phyloP scores from a whole-genome alignment of 2,113 vertebrate genomes.

The Tragelaphus strepsiceros region DNA sequence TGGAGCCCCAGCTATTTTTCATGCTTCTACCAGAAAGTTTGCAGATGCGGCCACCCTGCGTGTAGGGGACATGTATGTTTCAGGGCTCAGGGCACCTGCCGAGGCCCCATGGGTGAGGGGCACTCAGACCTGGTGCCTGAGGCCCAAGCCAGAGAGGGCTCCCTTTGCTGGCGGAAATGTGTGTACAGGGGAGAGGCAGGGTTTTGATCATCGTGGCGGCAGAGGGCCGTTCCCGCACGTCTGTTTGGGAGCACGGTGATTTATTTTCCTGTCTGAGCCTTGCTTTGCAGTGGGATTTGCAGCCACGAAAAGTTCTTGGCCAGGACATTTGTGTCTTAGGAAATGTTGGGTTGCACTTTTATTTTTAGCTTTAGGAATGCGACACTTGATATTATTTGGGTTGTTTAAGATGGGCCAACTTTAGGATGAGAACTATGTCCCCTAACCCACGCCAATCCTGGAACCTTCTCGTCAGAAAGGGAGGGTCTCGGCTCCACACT shows the following conservation, averaged over 20 bases:
- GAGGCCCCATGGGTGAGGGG: background rate
- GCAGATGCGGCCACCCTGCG: rapidly evolving
- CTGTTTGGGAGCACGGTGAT: background rate
- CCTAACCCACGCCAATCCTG: background rate
- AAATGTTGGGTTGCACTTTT: constrained; percentile 48
- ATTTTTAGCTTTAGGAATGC: constrained; percentile 74
- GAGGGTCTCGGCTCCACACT: rapidly evolving
- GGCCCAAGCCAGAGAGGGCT: background rate
- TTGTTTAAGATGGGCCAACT: constrained; percentile 36
- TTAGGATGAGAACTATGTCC: constrained; percentile 25
- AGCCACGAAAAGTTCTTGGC: constrained; percentile 37
- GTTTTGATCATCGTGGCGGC: background rate
- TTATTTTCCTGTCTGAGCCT: background rate
- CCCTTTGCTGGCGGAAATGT: background rate
- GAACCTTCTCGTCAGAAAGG: background rate
- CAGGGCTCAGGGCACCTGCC: background rate
- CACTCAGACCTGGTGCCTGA: rapidly evolving
- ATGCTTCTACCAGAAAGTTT: rapidly evolving
- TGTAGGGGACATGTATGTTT: background rate
- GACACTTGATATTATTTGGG: constrained; percentile 44
- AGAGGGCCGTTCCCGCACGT: background rate
- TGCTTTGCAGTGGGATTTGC: background rate
- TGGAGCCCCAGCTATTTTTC: background rate
- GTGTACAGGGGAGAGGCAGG: background rate
- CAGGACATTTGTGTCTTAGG: constrained; percentile 13